phyloP scores from a whole-genome alignment of 2,113 vertebrate species.

The Peromyscus maniculatus region DNA sequence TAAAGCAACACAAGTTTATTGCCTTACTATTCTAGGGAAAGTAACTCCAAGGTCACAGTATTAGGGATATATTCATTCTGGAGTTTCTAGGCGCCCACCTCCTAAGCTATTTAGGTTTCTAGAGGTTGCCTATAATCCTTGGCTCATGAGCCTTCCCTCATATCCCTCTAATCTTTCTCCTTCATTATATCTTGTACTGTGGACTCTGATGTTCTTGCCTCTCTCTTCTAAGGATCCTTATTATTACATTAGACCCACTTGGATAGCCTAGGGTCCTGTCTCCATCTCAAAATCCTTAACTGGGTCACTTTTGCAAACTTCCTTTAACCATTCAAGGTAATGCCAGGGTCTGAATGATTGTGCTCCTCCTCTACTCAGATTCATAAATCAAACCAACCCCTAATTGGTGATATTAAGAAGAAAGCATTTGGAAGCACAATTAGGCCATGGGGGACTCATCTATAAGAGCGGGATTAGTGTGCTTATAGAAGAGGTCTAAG shows the following conservation, averaged over 20 bases:
- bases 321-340: background rate
- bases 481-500: background rate
- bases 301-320: background rate
- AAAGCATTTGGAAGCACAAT: background rate
- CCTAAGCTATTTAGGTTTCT: background rate
- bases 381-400: background rate
- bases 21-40: background rate
- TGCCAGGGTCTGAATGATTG: slow-evolving; percentile 1
- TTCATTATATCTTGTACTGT: background rate
- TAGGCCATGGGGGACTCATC: background rate
- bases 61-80: background rate
- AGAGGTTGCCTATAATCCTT: background rate
- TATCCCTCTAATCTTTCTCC: background rate
- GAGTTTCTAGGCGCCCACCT: background rate
- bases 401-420: background rate
- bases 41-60: background rate
- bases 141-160: background rate
- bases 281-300: background rate
- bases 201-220: background rate
- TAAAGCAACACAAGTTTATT: background rate
- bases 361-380: background rate
- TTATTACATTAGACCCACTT: background rate
- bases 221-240: background rate
- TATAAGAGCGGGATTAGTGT: background rate
- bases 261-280: background rate